Evolutionary conservation across 2,888 invertebrate genomes (phyloP).

Genomic region (Caenorhabditis auriculariae): DNA sequence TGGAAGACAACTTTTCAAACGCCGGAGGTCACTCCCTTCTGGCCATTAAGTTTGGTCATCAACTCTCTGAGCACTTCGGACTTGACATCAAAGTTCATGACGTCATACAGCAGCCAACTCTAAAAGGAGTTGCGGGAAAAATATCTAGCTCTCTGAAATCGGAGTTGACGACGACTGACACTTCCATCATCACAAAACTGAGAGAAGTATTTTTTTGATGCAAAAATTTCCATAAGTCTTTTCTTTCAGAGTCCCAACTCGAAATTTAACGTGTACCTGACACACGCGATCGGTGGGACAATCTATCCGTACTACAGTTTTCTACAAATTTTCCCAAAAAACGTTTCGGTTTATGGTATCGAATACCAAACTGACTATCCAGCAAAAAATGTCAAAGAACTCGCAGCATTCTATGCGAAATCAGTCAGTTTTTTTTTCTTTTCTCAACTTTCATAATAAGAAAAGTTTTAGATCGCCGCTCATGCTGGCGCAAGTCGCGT

Average conservation of each 20-base stretch:
- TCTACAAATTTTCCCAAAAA: slow-evolving; percentile 44
- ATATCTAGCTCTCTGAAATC: neutral
- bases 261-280: slow-evolving; percentile 45
- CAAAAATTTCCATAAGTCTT: neutral
- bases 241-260: slow-evolving; percentile 20
- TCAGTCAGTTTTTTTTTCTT: slow-evolving; percentile 33
- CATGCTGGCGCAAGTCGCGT: slow-evolving; percentile 33
- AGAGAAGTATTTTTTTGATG: slow-evolving; percentile 18
- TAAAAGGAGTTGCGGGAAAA: slow-evolving; percentile 8
- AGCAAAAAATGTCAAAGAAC: slow-evolving; percentile 37
- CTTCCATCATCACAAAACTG: slow-evolving; percentile 28
- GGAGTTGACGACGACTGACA: slow-evolving; percentile 1
- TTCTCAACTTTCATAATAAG: neutral
- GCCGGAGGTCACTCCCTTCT: slow-evolving; percentile 54
- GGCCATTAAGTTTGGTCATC: slow-evolving; percentile 39
- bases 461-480: slow-evolving; percentile 29
- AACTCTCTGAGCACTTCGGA: slow-evolving; percentile 31
- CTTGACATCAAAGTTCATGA: slow-evolving; percentile 30
- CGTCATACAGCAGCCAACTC: slow-evolving; percentile 17
- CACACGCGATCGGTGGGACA: slow-evolving; percentile 61
- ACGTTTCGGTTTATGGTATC: slow-evolving; percentile 51
- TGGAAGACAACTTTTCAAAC: slow-evolving; percentile 37
- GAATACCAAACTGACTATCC: slow-evolving; percentile 45
- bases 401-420: slow-evolving; percentile 50
- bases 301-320: slow-evolving; percentile 58